Percentiles rank a stretch among this genome's conserved stretches.
These are phyloP conservation scores for Anomalospiza imberbis DNA, from an alignment of 2,797 vertebrate species.

Conservation along the genomic window DNA sequence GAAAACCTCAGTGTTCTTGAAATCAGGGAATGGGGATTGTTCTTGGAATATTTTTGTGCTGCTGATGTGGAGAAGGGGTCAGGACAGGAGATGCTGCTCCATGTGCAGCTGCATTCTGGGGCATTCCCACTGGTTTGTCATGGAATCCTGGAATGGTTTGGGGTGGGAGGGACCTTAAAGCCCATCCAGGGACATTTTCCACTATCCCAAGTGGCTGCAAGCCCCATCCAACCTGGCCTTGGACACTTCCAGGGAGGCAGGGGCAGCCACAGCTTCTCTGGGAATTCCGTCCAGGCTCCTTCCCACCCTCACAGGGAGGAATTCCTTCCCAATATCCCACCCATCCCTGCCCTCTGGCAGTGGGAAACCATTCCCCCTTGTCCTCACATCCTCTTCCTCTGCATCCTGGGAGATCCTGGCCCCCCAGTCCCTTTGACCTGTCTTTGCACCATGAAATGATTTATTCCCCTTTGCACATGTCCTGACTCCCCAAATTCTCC, in stretches of 20 bases:
- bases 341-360: not conserved
- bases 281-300: not conserved
- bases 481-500: not conserved
- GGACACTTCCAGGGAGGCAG: not conserved
- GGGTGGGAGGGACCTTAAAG: not conserved
- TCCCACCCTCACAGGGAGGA: not conserved
- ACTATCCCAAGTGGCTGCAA: not conserved
- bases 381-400: not conserved
- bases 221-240: rapidly evolving
- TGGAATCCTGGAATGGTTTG: not conserved
- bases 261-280: not conserved
- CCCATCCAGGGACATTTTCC: not conserved
- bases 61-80: not conserved
- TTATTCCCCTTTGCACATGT: rapidly evolving
- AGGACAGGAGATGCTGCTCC: not conserved
- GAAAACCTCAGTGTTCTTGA: rapidly evolving
- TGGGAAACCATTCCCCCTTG: not conserved
- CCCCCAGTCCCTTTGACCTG: not conserved
- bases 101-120: rapidly evolving
- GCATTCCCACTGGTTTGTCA: not conserved
- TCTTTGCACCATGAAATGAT: too few species aligned
- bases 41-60: not conserved
- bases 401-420: not conserved
- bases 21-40: not conserved
- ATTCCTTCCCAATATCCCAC: not conserved